A percentile compares a stretch with the other conserved stretches of the same genome.
phyloP scores from a whole-genome alignment of 2,888 invertebrate species.

The Metalampra italica region DNA sequence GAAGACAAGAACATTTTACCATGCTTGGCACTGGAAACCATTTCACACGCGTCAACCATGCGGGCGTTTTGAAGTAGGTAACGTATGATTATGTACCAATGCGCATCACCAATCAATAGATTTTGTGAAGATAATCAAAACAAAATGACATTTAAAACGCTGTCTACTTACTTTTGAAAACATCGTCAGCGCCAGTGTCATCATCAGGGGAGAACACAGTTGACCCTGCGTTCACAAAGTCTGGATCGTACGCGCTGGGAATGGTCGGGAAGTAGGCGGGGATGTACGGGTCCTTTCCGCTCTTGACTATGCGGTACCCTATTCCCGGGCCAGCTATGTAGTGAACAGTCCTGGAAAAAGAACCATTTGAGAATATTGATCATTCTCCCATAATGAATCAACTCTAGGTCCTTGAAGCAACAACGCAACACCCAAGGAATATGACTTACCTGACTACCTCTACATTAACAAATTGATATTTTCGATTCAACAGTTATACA shows the following conservation, averaged over 20 bases:
- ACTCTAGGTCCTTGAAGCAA: too few species aligned
- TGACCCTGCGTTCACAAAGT: conserved; percentile 52
- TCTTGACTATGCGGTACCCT: conserved; percentile 86
- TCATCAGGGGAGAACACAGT: conserved; percentile 38
- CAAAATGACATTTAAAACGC: not conserved
- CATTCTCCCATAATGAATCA: not conserved
- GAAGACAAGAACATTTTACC: too few species aligned
- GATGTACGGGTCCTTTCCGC: conserved; percentile 82
- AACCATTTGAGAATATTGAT: not conserved
- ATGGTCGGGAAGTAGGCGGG: conserved; percentile 80
- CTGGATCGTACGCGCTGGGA: conserved; percentile 75
- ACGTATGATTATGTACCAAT: too few species aligned
- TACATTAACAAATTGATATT: not conserved
- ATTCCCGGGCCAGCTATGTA: conserved; percentile 89
- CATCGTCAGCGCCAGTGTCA: conserved; percentile 52
- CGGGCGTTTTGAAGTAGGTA: too few species aligned
- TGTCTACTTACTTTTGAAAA: conserved; percentile 56
- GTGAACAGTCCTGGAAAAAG: conserved; percentile 79
- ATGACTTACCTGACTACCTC: too few species aligned
- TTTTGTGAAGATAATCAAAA: too few species aligned
- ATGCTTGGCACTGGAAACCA: too few species aligned
- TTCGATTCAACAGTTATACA: not conserved
- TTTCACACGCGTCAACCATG: too few species aligned
- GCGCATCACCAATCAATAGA: too few species aligned
- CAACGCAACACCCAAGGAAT: too few species aligned